phyloP scores from a whole-genome alignment of 2,113 vertebrate species.

The Forbesichthys agassizii region DNA sequence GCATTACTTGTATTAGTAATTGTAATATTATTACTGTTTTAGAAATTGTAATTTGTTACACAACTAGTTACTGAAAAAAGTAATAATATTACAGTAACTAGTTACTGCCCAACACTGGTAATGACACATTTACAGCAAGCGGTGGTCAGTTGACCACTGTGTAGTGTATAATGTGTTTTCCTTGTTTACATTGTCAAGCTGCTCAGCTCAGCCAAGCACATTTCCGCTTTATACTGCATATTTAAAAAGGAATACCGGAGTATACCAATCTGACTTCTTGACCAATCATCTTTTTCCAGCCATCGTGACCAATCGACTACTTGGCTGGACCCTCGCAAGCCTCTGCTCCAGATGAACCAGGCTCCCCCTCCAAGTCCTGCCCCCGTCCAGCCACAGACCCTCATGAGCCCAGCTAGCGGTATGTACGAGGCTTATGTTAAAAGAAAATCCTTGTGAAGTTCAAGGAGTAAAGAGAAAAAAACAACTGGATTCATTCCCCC shows the following conservation, averaged over 20 bases:
- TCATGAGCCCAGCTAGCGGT: conserved; percentile 91
- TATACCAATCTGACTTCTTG: neutral
- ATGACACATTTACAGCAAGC: conserved; percentile 29
- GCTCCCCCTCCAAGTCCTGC: conserved; percentile 83
- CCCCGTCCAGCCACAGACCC: conserved; percentile 85
- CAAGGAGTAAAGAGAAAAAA: too few relatives aligned
- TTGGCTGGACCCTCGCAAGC: conserved; percentile 96
- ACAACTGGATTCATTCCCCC: too few relatives aligned
- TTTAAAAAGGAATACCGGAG: too few relatives aligned
- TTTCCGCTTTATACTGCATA: too few relatives aligned
- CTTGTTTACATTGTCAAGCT: too few relatives aligned
- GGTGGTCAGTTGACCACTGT: neutral
- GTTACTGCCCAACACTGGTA: too few relatives aligned
- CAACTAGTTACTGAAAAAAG: too few relatives aligned
- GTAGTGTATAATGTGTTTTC: neutral
- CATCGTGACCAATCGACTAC: conserved; percentile 97
- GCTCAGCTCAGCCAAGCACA: neutral
- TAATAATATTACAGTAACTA: too few relatives aligned
- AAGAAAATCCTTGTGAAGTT: too few relatives aligned
- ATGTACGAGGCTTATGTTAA: conserved; percentile 41
- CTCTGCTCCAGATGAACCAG: conserved; percentile 92
- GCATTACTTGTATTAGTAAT: too few relatives aligned
- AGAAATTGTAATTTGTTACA: too few relatives aligned
- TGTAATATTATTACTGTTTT: too few relatives aligned
- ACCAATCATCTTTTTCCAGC: conserved; percentile 69